phyloP scores from a whole-genome alignment of 2,797 vertebrate species.

The Moxostoma hubbsi region DNA sequence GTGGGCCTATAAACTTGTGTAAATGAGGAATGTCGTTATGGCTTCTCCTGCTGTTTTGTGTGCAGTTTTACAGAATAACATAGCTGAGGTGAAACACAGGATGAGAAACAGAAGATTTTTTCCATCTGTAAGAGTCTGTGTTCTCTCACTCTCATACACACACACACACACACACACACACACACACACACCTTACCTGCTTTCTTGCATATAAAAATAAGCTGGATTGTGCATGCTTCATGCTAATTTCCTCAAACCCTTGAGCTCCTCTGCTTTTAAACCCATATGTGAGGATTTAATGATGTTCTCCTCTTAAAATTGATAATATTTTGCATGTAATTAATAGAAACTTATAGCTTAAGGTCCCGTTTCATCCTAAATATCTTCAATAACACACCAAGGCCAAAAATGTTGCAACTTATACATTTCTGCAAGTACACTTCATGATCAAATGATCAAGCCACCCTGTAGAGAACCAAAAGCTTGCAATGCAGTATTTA shows the following conservation, averaged over 20 bases:
- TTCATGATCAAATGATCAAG: neutral
- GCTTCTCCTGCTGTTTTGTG: constrained; percentile 43
- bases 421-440: neutral
- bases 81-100: neutral
- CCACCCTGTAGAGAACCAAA: neutral
- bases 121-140: constrained; percentile 13
- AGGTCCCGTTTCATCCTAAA: neutral
- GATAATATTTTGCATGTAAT: neutral
- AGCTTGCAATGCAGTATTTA: constrained; percentile 3
- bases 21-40: constrained; percentile 43
- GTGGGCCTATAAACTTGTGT: constrained; percentile 38
- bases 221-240: neutral
- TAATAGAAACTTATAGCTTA: neutral
- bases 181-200: constrained; percentile 27
- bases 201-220: constrained; percentile 2
- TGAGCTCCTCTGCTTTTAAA: neutral
- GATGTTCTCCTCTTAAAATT: neutral
- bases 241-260: neutral
- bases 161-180: constrained; percentile 1
- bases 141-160: neutral
- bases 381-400: neutral
- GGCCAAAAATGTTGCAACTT: neutral
- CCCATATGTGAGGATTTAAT: neutral
- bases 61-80: constrained; percentile 47
- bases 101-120: constrained; percentile 8